Evolutionary conservation across 1,140 invertebrate genomes (phyloP), one percentile per base, ranked within the genome.

Genomic region (Saccostrea glomerata): DNA sequence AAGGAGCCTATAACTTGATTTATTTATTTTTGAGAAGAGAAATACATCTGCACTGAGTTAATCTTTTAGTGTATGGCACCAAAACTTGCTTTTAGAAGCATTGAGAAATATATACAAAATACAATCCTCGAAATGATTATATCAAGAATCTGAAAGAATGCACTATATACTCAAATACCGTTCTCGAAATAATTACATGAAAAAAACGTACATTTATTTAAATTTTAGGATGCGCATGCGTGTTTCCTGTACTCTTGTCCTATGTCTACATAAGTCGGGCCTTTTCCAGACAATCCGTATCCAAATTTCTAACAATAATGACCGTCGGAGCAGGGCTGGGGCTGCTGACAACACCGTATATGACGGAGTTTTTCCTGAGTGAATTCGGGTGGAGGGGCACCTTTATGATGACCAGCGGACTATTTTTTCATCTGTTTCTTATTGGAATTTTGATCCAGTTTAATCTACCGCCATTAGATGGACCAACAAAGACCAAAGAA

Each of bases 341-440:
- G 0, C 25, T 55, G 13, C 2, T 84, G 40, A 20, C 17, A 25
- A 23, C 82, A 12, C 82, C 82, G 12, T 84, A 84, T 15, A 55
- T 84, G 36, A 55, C 82, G 3, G 82, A 84, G 40, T n/a, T 54
- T 84, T 55, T 84, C 36, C 47, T 84, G 23, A 23, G n/a, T 13
- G 6, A 84, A 20, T 84, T 55, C 23, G 82, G 82, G 12, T 84
- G 82, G 82, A 20, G 82, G 12, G 82, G 82, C 12, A 54, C 54
- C 12, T 20, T 54, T 20, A 84, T 84, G 17, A 84, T 84, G n/a
- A 11, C 54, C 12, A 54, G 40, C 3, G 82, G 82, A 9, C 6
- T 84, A 54, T 56, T 84, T 20, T 11, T 56, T 55, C 40, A 84
- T 20, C 82, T 84, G n/a, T 3, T 54, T 25, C 11, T 84, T 36